Conservation (phyloP, 92 coral and sea anemone genomes). For the Bergia sp. region DNA sequence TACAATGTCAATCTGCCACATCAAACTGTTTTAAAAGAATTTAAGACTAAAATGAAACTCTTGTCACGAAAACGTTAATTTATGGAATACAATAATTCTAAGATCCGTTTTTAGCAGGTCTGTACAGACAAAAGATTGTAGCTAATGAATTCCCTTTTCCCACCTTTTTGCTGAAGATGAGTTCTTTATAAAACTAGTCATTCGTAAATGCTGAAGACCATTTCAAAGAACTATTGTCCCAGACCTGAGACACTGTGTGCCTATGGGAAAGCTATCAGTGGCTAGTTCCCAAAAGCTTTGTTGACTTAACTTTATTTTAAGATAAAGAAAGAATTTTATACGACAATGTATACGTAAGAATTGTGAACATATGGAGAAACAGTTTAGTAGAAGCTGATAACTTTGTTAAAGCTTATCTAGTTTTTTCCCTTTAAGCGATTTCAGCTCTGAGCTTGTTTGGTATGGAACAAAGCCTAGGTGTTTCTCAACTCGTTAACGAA, state of each 20-base stretch:
- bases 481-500: background rate
- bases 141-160: background rate
- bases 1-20: background rate
- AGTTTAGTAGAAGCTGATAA: background rate
- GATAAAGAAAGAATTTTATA: background rate
- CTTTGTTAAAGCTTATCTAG: background rate
- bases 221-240: conserved; percentile 27
- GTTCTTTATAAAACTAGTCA: conserved; percentile 6
- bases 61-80: conserved; percentile 8
- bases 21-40: background rate
- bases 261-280: conserved; percentile 25
- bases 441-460: background rate
- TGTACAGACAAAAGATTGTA: conserved; percentile 4
- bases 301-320: conserved; percentile 2
- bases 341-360: background rate
- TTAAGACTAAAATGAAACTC: background rate
- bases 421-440: background rate
- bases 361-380: background rate
- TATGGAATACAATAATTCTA: background rate
- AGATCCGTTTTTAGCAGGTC: background rate
- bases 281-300: conserved; percentile 36
- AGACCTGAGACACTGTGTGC: background rate
- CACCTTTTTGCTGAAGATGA: background rate
- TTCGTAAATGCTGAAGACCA: conserved; percentile 5
- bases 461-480: background rate